Conservation (phyloP, 2,113 vertebrate genomes). For the Hydrolagus affinis region DNA sequence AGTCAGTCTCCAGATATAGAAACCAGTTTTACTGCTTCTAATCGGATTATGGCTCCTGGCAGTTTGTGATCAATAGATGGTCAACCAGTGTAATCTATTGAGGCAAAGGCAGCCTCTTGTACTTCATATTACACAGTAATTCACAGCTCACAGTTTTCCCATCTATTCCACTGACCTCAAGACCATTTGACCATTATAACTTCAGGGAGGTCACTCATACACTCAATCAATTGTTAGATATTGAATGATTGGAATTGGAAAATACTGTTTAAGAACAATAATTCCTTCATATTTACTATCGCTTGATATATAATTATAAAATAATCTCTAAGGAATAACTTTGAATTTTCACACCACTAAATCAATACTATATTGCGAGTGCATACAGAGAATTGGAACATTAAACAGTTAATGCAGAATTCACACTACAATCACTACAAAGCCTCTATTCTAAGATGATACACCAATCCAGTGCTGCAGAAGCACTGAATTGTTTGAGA, state of each 20-base stretch:
- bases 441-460: not conserved
- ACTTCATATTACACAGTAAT: slow-evolving; percentile 34
- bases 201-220: not conserved
- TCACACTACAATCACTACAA: not conserved
- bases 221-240: not conserved
- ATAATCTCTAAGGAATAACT: not conserved
- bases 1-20: slow-evolving; percentile 64
- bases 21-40: slow-evolving; percentile 58
- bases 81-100: slow-evolving; percentile 49
- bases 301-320: not conserved
- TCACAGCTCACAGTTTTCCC: rapidly evolving
- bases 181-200: not conserved
- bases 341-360: too few relatives aligned
- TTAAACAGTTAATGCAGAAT: not conserved
- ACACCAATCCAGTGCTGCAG: too few relatives aligned
- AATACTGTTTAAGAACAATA: not conserved
- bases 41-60: slow-evolving; percentile 59
- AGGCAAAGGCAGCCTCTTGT: slow-evolving; percentile 35
- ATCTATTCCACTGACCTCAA: slow-evolving; percentile 31
- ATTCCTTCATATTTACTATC: too few relatives aligned
- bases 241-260: not conserved
- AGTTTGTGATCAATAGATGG: slow-evolving; percentile 49
- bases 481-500: too few relatives aligned
- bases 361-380: not conserved
- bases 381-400: not conserved